Base-by-base conservation (phyloP, 2,113 vertebrate species). In the Trematocara marginatum region DNA sequence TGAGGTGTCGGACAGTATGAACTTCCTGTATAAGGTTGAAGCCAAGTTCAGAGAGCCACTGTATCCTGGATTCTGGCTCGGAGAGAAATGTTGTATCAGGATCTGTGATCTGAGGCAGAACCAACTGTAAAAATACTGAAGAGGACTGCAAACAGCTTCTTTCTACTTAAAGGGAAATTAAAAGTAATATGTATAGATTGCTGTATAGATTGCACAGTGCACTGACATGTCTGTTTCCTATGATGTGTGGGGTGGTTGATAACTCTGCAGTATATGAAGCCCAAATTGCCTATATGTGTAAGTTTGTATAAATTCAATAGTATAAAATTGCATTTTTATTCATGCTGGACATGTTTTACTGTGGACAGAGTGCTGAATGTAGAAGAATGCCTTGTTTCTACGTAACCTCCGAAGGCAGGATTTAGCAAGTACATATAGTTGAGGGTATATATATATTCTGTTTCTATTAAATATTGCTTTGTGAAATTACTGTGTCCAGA, bases 21-120 rank as follows among this genome's bases (percentile, higher is more conserved):
- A 6, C 29, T 89, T 93, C 26, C 92, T 95, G 5, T 91, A 95
- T 66, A 90, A 11, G 29, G 4, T 76, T 3, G 18, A 88, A 5
- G 80, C 85, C 35, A 3, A 35, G 4, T 95, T 95, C 86, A 92
- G 80, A 12, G 92, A 95, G 85, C 90, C 92, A 0, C 86, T 95
- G 42, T 93, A 93, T 82, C 88, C 94, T 1, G 93, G 93, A n/a
- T 94, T 95, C 88, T 94, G 95, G 95, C 86, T 95, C 2, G 91
- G 88, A 31, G 81, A 92, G 1, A 83, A 88, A 12, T 85, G 89
- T n/a, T 29, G 49, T 40, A 93, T 95, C 29, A 92, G 61, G 84
- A 90, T 94, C 71, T 93, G 92, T 79, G 90, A 93, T 79, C 54
- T 94, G 26, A 86, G 11, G 7, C 12, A 4, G 9, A 12, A 78